phyloP scores from a whole-genome alignment of 2,797 vertebrate genomes.

The Macropus fuliginosus region DNA sequence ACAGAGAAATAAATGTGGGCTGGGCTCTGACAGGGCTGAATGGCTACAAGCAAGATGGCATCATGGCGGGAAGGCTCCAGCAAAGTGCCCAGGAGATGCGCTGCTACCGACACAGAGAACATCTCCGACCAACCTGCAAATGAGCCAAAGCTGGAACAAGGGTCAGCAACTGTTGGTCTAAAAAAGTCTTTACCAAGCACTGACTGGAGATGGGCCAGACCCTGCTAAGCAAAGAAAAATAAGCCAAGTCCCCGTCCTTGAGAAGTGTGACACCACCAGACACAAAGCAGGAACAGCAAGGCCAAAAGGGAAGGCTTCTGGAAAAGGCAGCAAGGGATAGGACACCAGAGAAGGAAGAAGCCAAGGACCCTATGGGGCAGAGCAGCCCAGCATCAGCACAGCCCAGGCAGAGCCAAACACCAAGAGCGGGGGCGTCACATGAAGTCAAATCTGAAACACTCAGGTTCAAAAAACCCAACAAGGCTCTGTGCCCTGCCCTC shows the following conservation, averaged over 20 bases:
- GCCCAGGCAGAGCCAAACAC: too few relatives aligned
- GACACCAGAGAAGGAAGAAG: background rate
- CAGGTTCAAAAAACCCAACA: background rate
- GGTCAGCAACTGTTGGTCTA: background rate
- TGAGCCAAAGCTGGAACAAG: background rate
- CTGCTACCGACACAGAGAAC: background rate
- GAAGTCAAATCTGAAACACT: background rate
- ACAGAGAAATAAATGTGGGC: background rate
- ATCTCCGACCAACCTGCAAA: background rate
- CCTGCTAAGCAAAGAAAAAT: background rate
- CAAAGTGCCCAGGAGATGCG: background rate
- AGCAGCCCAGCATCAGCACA: background rate
- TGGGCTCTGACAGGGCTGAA: background rate
- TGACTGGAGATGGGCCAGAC: background rate
- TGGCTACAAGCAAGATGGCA: background rate
- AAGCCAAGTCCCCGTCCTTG: fast-evolving
- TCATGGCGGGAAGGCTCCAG: background rate
- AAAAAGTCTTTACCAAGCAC: background rate
- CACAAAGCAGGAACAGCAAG: background rate
- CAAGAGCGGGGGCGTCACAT: too few relatives aligned
- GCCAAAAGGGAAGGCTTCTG: background rate
- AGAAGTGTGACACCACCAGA: too few relatives aligned
- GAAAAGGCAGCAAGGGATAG: too few relatives aligned
- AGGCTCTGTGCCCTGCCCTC: background rate
- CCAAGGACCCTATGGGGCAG: too few relatives aligned